Evolutionary conservation across 1,140 invertebrate species (phyloP).

Genomic region (Forficula auricularia): DNA sequence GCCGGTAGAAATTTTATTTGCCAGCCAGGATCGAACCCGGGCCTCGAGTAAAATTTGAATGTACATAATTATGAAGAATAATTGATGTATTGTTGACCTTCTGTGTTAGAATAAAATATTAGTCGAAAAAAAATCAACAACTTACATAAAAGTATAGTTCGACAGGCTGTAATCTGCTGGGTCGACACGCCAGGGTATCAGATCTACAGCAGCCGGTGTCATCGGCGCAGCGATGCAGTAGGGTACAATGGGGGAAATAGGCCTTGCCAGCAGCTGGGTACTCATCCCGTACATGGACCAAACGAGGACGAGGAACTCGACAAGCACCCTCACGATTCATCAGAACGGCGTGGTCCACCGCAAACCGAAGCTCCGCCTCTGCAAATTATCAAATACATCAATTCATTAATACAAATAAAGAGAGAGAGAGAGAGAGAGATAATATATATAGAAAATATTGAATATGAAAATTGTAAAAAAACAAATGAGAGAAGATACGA

Average conservation of each 20-base stretch:
- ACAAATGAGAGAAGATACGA: too few relatives aligned
- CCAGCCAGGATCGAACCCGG: too few relatives aligned
- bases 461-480: too few relatives aligned
- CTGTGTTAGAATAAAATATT: too few relatives aligned
- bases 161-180: constrained; percentile 41
- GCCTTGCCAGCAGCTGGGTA: constrained; percentile 48
- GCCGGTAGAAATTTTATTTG: too few relatives aligned
- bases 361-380: constrained; percentile 26
- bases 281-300: constrained; percentile 39
- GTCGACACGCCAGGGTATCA: constrained; percentile 41
- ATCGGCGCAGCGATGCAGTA: constrained; percentile 55
- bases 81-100: too few relatives aligned
- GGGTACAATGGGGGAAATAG: constrained; percentile 54
- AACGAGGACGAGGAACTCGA: constrained; percentile 36
- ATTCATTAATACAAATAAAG: too few relatives aligned
- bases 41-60: too few relatives aligned
- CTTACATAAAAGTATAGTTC: constrained; percentile 56
- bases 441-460: too few relatives aligned
- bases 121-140: too few relatives aligned
- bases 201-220: constrained; percentile 54
- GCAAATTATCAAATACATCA: constrained; percentile 14
- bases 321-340: constrained; percentile 41
- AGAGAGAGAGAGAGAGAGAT: too few relatives aligned
- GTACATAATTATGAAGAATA: too few relatives aligned
- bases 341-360: constrained; percentile 34